A percentile compares a stretch with the other conserved stretches of the same genome.
Conservation (phyloP, 2,797 vertebrate genomes). For the Clangula hyemalis region DNA sequence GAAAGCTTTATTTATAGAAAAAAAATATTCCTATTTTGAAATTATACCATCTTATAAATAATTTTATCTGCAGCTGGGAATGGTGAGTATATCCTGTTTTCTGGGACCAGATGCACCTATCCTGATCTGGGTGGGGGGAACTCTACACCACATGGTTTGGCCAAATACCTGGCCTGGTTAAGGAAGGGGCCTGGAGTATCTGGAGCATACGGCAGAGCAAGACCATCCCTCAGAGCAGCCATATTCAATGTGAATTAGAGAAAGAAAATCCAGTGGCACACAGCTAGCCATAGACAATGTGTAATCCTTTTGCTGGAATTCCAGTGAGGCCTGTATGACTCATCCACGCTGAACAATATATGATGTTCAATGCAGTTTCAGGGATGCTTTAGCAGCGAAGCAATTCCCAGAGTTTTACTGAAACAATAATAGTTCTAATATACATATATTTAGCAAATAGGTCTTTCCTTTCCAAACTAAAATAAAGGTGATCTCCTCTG, state of each 20-base stretch:
- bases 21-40: not conserved
- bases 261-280: not conserved
- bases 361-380: not conserved
- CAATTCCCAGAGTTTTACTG: not conserved
- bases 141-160: rapidly evolving
- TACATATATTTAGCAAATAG: not conserved
- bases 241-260: not conserved
- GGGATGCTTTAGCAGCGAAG: not conserved
- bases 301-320: not conserved
- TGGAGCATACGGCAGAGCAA: not conserved
- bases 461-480: not conserved
- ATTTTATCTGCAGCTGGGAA: not conserved
- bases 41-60: not conserved
- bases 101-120: not conserved
- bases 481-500: not conserved
- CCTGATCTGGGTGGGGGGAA: not conserved
- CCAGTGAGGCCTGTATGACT: rapidly evolving
- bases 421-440: not conserved
- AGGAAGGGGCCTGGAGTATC: not conserved
- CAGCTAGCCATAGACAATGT: not conserved
- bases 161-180: not conserved
- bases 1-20: not conserved
- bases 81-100: not conserved
- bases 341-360: not conserved
- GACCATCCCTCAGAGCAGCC: not conserved